Evolutionary conservation across 2,113 vertebrate genomes (phyloP).

Genomic region (Crypturellus undulatus): DNA sequence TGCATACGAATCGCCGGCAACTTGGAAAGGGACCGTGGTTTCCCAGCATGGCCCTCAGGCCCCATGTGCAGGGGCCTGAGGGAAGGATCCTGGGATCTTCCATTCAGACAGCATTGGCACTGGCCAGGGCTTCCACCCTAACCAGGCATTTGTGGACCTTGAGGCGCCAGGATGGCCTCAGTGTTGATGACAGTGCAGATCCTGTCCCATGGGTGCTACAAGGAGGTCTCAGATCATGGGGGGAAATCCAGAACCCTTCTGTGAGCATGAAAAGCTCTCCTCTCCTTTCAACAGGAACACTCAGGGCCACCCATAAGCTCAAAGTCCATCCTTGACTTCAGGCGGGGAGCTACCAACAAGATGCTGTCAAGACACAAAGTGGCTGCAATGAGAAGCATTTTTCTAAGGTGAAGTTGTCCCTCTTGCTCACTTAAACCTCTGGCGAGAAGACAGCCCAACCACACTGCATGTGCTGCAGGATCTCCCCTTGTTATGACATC

Average conservation of each 20-base stretch:
- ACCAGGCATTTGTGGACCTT: rapidly evolving
- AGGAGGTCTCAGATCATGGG: background rate
- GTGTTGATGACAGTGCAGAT: background rate
- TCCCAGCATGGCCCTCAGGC: no score
- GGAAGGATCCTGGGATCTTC: background rate
- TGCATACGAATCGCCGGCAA: background rate
- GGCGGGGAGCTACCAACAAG: rapidly evolving
- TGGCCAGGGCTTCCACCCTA: rapidly evolving
- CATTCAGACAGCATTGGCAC: background rate
- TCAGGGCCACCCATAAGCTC: background rate
- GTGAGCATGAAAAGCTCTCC: background rate
- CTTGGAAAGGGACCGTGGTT: background rate
- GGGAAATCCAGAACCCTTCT: background rate
- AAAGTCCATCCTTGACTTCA: background rate
- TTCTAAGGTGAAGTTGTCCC: background rate
- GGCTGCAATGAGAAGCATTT: background rate
- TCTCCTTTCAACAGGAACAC: background rate
- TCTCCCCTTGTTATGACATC: rapidly evolving
- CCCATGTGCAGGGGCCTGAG: no score
- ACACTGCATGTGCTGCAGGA: background rate
- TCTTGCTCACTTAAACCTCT: rapidly evolving
- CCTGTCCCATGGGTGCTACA: background rate
- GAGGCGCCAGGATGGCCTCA: no score
- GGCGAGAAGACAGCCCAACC: background rate
- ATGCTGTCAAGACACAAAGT: background rate